Conservation (phyloP, 2,888 invertebrate genomes). For the Lingula anatina region DNA sequence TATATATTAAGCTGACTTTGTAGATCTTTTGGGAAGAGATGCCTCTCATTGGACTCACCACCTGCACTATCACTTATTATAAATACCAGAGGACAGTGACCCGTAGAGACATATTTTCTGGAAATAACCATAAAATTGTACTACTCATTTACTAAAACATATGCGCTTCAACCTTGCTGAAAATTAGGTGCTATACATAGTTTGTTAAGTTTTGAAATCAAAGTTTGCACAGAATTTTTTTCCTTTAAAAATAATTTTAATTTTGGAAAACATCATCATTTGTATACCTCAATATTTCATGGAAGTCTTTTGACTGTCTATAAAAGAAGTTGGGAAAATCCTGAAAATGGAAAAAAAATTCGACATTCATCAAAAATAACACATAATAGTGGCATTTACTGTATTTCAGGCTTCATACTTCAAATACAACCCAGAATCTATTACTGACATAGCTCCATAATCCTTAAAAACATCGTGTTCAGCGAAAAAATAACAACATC, state of each 20-base stretch:
- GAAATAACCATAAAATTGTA: slow-evolving; percentile 3
- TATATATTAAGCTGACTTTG: slow-evolving; percentile 61
- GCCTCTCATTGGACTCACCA: slow-evolving; percentile 37
- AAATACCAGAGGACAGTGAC: slow-evolving; percentile 50
- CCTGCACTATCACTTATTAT: slow-evolving; percentile 53
- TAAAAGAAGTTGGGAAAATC: slow-evolving; percentile 78
- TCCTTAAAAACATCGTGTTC: too few species aligned
- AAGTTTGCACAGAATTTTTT: too few species aligned
- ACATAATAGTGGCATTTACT: too few species aligned
- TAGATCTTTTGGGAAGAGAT: slow-evolving; percentile 43
- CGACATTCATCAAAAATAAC: background rate
- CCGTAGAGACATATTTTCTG: slow-evolving; percentile 53
- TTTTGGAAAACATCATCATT: background rate
- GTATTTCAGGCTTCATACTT: too few species aligned
- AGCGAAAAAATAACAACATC: too few species aligned
- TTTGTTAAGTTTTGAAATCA: too few species aligned
- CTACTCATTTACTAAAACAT: too few species aligned
- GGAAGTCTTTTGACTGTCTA: slow-evolving; percentile 64
- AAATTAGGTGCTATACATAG: too few species aligned
- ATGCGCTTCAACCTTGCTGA: too few species aligned
- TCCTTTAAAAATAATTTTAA: background rate
- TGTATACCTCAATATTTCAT: slow-evolving; percentile 64
- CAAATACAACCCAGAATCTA: too few species aligned
- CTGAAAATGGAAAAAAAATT: slow-evolving; percentile 19
- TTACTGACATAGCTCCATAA: too few species aligned